phyloP scores from a whole-genome alignment of 2,888 invertebrate genomes.

The Phragmatobia fuliginosa region DNA sequence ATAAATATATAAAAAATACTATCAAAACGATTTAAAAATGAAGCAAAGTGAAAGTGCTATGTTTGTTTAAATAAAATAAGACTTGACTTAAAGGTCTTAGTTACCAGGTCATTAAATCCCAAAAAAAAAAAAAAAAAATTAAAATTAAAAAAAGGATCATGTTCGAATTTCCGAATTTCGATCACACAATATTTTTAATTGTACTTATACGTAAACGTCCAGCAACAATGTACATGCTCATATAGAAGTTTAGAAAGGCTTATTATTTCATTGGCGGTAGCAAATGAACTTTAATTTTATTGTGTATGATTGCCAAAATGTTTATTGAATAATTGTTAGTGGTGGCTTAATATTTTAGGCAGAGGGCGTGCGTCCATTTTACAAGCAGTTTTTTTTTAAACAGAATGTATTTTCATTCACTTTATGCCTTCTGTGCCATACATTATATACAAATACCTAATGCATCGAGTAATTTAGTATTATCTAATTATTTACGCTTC shows the following conservation, averaged over 20 bases:
- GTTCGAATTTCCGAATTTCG: no score
- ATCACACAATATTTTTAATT: no score
- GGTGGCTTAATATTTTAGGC: slow-evolving; percentile 10
- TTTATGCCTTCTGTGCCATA: neutral
- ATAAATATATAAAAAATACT: no score
- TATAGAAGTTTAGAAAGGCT: slow-evolving; percentile 17
- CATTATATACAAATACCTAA: no score
- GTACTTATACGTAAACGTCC: neutral
- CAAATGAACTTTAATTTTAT: slow-evolving; percentile 46
- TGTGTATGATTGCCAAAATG: slow-evolving; percentile 60
- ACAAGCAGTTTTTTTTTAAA: neutral
- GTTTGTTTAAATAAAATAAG: no score
- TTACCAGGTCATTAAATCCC: no score
- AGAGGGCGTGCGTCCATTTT: slow-evolving; percentile 1
- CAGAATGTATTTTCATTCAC: neutral
- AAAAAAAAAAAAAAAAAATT: no score
- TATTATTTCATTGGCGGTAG: slow-evolving; percentile 22
- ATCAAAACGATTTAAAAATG: no score
- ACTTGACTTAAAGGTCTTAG: no score
- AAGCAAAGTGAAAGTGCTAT: no score
- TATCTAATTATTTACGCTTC: neutral
- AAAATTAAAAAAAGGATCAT: no score
- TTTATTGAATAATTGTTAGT: slow-evolving; percentile 55
- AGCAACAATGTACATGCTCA: slow-evolving; percentile 34
- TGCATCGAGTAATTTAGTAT: neutral